A percentile compares a stretch with the other conserved stretches of the same genome.
Evolutionary conservation across 2,797 vertebrate genomes (phyloP).

Genomic region (Sebastes hopkinsi): DNA sequence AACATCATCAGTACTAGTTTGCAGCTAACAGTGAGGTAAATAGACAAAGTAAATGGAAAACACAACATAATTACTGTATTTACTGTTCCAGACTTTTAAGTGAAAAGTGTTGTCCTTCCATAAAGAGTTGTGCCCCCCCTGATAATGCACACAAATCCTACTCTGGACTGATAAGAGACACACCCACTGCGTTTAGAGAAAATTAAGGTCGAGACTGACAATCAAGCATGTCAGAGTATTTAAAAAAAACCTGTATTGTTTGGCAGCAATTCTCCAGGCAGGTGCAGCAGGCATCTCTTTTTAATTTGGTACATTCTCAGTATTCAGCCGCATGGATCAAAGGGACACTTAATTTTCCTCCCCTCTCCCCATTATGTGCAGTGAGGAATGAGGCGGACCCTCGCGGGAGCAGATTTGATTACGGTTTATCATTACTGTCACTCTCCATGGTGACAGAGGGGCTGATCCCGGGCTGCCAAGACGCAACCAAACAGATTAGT

Average conservation of each 20-base stretch:
- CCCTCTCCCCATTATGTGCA: conserved; percentile 70
- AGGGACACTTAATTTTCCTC: conserved; percentile 79
- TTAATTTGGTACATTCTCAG: conserved; percentile 76
- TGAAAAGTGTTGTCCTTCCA: conserved; percentile 9
- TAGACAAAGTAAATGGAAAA: conserved; percentile 28
- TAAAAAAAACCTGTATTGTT: conserved; percentile 35
- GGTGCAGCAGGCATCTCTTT: conserved; percentile 69
- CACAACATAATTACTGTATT: conserved; percentile 1
- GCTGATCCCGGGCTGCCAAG: conserved; percentile 55
- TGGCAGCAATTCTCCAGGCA: conserved; percentile 62
- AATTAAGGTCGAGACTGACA: conserved; percentile 40
- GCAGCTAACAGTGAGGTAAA: conserved; percentile 14
- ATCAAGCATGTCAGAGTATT: conserved; percentile 43
- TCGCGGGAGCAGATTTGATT: conserved; percentile 74
- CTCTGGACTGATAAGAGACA: conserved; percentile 9
- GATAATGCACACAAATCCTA: conserved; percentile 23
- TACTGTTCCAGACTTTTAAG: conserved; percentile 6
- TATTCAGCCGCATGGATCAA: conserved; percentile 75
- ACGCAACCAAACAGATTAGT: conserved; percentile 68
- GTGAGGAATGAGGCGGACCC: conserved; percentile 70
- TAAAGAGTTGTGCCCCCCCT: conserved; percentile 6
- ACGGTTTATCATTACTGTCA: conserved; percentile 79
- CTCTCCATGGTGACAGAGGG: conserved; percentile 69
- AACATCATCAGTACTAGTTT: conserved; percentile 6
- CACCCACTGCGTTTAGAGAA: conserved; percentile 26